Percentiles rank a stretch among this genome's conserved stretches.
phyloP scores from a whole-genome alignment of 2,113 vertebrate species.

The Chelonoidis abingdonii region DNA sequence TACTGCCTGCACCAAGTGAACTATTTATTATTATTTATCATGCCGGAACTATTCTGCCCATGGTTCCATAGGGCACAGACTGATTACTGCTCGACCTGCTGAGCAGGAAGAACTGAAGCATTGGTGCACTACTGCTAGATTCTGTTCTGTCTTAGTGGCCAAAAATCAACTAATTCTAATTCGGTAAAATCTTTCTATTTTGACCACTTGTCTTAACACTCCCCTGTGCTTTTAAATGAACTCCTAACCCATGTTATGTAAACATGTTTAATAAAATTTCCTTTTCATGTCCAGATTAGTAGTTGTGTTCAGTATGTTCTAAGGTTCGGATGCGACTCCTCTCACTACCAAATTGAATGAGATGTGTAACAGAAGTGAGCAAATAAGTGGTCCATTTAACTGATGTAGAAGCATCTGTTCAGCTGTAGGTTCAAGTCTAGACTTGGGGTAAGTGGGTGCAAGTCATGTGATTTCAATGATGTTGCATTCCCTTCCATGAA shows the following conservation, averaged over 20 bases:
- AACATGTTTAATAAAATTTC: conserved; percentile 93
- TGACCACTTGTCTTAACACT: conserved; percentile 88
- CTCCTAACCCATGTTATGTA: conserved; percentile 87
- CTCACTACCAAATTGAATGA: conserved; percentile 52
- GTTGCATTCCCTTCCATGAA: conserved; percentile 20
- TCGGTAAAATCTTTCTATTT: conserved; percentile 87
- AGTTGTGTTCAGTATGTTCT: conserved; percentile 80
- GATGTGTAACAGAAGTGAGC: conserved; percentile 59
- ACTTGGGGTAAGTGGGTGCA: conserved; percentile 32
- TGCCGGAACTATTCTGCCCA: conserved; percentile 85
- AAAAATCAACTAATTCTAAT: conserved; percentile 85
- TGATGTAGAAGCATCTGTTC: conserved; percentile 58
- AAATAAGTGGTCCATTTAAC: conserved; percentile 52
- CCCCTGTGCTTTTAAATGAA: conserved; percentile 91
- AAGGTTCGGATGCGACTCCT: conserved; percentile 53
- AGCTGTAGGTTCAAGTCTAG: conserved; percentile 42
- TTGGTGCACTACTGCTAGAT: conserved; percentile 87
- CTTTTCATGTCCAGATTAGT: conserved; percentile 90
- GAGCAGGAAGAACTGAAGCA: conserved; percentile 89
- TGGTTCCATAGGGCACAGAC: conserved; percentile 79
- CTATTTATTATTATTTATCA: conserved; percentile 87
- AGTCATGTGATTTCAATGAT: not conserved
- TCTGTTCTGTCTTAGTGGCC: conserved; percentile 87
- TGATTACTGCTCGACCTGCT: conserved; percentile 82
- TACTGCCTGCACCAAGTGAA: conserved; percentile 90